These are phyloP conservation scores for Fregata magnificens DNA, from an alignment of 2,113 vertebrate genomes.

Conservation along the genomic window DNA sequence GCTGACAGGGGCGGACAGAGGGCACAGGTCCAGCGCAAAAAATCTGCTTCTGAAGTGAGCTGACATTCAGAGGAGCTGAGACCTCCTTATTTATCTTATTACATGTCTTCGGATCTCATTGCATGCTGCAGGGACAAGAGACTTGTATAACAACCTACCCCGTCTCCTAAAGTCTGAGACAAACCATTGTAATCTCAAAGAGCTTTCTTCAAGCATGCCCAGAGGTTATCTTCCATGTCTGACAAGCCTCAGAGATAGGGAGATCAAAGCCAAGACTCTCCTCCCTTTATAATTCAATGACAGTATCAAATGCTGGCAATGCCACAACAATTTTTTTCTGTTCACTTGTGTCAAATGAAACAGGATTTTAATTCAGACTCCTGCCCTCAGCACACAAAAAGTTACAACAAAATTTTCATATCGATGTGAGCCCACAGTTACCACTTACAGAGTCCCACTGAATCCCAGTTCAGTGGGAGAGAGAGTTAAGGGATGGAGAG, in stretches of 20 bases:
- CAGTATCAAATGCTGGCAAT: slow-evolving; percentile 59
- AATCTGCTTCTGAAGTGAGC: not conserved
- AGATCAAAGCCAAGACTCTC: not conserved
- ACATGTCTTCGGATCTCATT: not conserved
- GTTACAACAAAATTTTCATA: not conserved
- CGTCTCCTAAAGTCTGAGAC: not conserved
- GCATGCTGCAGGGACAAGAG: not conserved
- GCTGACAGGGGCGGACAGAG: not conserved
- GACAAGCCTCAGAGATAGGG: not conserved
- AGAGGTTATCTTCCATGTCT: not conserved
- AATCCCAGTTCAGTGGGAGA: slow-evolving; percentile 51
- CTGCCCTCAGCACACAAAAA: slow-evolving; percentile 44
- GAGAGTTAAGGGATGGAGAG: slow-evolving; percentile 50
- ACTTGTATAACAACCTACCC: not conserved
- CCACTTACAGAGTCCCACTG: slow-evolving; percentile 66
- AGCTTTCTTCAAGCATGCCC: not conserved
- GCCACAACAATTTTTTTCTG: not conserved
- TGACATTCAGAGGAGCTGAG: not conserved
- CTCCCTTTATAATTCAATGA: not conserved
- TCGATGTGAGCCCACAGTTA: slow-evolving; percentile 52
- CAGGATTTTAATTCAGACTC: not conserved
- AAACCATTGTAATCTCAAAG: not conserved
- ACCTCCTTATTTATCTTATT: not conserved
- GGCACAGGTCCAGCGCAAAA: not conserved
- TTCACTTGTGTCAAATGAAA: not conserved